A percentile compares a stretch with the other conserved stretches of the same genome.
phyloP scores from a whole-genome alignment of 2,113 vertebrate genomes.

The Cryptoleucopteryx plumbea region DNA sequence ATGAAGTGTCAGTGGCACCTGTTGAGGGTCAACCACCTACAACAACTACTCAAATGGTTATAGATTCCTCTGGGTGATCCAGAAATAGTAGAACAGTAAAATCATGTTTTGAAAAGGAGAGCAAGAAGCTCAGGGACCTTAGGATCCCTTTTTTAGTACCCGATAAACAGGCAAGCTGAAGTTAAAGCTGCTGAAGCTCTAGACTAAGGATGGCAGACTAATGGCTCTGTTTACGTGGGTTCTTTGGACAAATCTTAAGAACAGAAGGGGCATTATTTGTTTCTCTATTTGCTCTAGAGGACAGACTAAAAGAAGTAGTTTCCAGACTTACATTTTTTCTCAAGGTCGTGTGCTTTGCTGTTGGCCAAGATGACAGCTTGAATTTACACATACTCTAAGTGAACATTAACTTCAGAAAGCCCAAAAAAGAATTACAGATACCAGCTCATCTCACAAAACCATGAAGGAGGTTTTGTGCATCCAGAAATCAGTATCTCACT shows the following conservation, averaged over 20 bases:
- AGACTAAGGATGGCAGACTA: not conserved
- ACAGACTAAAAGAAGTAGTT: not conserved
- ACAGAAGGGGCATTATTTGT: not conserved
- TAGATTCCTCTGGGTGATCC: not conserved
- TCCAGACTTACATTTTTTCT: not conserved
- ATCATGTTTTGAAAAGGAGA: not conserved
- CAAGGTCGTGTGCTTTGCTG: not conserved
- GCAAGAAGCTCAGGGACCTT: not conserved
- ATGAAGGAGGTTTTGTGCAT: not conserved
- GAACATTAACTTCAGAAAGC: not conserved
- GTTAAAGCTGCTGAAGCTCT: not conserved
- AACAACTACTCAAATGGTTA: not conserved
- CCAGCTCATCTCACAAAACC: not conserved
- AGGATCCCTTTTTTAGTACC: not conserved
- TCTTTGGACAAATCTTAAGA: not conserved
- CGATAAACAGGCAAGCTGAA: not conserved
- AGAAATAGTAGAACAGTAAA: not conserved
- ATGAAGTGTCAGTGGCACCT: accelerated
- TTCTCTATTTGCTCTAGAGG: not conserved
- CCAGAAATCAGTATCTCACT: not conserved
- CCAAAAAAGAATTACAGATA: not conserved
- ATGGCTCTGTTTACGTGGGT: not conserved
- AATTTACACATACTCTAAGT: not conserved
- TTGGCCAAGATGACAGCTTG: not conserved
- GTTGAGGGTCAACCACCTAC: accelerated